Evolutionary conservation across 2,888 invertebrate genomes (phyloP).

Genomic region (Toxonevra muliebris): DNA sequence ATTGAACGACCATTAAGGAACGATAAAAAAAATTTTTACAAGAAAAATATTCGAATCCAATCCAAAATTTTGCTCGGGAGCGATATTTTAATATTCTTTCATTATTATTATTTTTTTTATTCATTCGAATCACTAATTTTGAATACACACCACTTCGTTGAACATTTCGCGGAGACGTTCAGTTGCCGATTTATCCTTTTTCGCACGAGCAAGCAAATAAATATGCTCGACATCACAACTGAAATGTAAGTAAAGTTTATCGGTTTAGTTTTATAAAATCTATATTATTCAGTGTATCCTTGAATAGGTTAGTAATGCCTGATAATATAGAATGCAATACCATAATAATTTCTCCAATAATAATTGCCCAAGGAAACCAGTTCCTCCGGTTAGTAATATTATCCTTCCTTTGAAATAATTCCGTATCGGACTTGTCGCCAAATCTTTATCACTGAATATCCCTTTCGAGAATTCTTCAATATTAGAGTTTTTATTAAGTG

Average conservation of each 20-base stretch:
- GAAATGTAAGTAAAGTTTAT: not conserved
- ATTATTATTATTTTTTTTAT: no score
- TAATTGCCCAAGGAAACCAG: conserved; percentile 15
- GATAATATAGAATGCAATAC: not conserved
- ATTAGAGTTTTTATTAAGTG: no score
- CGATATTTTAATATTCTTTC: no score
- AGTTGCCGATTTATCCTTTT: conserved; percentile 35
- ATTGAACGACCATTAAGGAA: no score
- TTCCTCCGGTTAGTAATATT: not conserved
- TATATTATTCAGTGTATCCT: no score
- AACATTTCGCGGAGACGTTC: conserved; percentile 36
- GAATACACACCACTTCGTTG: conserved; percentile 5
- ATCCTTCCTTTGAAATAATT: conserved; percentile 9
- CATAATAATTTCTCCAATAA: conserved; percentile 14
- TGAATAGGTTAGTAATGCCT: no score
- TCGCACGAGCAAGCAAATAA: conserved; percentile 5
- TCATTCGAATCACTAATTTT: no score
- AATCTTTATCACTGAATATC: not conserved
- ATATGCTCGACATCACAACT: not conserved
- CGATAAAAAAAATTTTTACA: no score
- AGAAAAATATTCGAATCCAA: no score
- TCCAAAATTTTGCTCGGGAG: no score
- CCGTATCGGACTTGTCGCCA: not conserved
- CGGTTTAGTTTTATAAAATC: no score
- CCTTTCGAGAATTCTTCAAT: no score